Evolutionary conservation across 2,888 invertebrate species (phyloP).

Genomic region (Ischnura elegans): DNA sequence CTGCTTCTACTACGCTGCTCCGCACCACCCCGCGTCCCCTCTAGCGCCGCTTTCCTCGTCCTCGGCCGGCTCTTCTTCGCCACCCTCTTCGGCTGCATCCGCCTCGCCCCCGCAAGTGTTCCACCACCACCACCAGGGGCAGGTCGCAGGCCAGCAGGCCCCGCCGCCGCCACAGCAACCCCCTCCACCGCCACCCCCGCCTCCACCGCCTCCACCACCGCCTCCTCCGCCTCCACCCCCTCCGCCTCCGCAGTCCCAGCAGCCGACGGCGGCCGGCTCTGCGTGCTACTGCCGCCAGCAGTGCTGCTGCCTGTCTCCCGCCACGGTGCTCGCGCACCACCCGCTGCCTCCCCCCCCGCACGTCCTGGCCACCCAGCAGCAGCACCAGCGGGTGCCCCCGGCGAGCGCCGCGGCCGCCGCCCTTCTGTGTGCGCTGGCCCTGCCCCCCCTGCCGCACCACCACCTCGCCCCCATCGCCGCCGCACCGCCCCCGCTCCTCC

Average conservation of each 20-base stretch:
- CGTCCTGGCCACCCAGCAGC: slow-evolving; percentile 56
- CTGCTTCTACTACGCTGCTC: slow-evolving; percentile 46
- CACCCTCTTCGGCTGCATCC: slow-evolving; percentile 48
- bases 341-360: slow-evolving; percentile 50
- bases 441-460: slow-evolving; percentile 11
- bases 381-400: slow-evolving; percentile 33
- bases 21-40: slow-evolving; percentile 59
- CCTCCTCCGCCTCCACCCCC: slow-evolving; percentile 37
- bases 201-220: slow-evolving; percentile 15
- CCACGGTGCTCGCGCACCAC: neutral
- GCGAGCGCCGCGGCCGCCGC: slow-evolving; percentile 55
- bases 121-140: neutral
- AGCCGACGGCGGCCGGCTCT: neutral
- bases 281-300: slow-evolving; percentile 59
- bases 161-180: neutral
- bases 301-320: slow-evolving; percentile 55
- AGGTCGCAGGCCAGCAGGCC: neutral
- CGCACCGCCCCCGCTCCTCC: slow-evolving; percentile 36
- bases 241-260: neutral
- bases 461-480: slow-evolving; percentile 16
- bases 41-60: slow-evolving; percentile 55
- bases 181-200: neutral
- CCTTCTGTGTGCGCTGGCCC: slow-evolving; percentile 58
- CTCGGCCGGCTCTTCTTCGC: slow-evolving; percentile 58
- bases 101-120: slow-evolving; percentile 24